These are phyloP conservation scores for Meloidogyne floridensis DNA, from an alignment of 1,140 invertebrate species.

Conservation along the genomic window DNA sequence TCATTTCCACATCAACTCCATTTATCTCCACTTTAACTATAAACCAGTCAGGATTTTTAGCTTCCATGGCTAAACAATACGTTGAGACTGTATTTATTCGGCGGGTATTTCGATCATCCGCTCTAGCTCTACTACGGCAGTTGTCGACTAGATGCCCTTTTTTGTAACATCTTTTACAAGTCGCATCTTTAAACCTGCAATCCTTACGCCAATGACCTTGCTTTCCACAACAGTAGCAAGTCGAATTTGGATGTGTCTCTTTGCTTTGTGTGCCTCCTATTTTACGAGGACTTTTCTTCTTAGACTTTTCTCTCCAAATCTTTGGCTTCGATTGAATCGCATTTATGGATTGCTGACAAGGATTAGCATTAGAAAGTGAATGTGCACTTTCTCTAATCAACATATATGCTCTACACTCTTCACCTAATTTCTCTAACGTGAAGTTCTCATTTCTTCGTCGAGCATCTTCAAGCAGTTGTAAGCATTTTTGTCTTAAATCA, in stretches of 20 bases:
- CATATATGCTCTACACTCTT: not conserved
- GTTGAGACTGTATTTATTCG: too few species aligned
- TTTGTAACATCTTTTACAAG: too few species aligned
- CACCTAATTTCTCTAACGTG: slow-evolving; percentile 23
- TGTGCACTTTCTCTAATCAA: slow-evolving; percentile 8
- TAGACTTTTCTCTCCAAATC: not conserved
- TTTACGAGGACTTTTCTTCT: not conserved
- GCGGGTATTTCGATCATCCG: too few species aligned
- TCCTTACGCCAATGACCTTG: too few species aligned
- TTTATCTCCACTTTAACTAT: not conserved
- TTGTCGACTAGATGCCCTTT: too few species aligned
- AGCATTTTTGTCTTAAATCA: slow-evolving; percentile 11
- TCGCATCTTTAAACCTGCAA: too few species aligned
- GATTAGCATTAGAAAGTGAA: slow-evolving; percentile 7
- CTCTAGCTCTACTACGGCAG: too few species aligned
- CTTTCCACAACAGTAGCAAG: too few species aligned
- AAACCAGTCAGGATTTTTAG: too few species aligned
- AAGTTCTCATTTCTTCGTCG: not conserved
- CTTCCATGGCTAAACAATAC: too few species aligned
- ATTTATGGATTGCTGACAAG: not conserved
- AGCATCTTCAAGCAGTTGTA: slow-evolving; percentile 11
- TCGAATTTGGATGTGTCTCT: too few species aligned
- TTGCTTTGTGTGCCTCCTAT: too few species aligned
- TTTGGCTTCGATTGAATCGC: not conserved
- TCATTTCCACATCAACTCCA: slow-evolving; percentile 8